These are phyloP conservation scores for Elachura formosa DNA, from an alignment of 2,113 vertebrate genomes.

Conservation along the genomic window DNA sequence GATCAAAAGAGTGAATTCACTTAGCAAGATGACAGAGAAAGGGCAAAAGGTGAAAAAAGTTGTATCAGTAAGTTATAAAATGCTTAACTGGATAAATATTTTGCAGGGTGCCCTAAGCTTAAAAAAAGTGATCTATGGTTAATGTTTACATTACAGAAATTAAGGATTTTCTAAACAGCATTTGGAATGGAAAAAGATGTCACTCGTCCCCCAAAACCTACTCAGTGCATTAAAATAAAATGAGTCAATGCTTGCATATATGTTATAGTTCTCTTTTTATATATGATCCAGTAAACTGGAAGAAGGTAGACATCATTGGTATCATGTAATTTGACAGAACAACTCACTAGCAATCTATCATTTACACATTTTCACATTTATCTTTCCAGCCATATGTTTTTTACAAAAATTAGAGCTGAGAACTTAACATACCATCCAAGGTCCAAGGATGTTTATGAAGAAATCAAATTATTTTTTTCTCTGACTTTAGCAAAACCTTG, in stretches of 20 bases:
- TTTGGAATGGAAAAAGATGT: neutral
- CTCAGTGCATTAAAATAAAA: neutral
- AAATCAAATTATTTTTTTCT: neutral
- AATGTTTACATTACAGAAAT: neutral
- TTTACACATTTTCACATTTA: neutral
- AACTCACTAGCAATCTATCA: neutral
- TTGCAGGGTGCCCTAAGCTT: neutral
- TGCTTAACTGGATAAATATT: neutral
- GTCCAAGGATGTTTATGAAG: neutral
- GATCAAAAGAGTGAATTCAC: constrained; percentile 27
- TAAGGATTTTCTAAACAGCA: neutral
- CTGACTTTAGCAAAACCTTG: neutral
- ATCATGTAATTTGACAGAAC: neutral
- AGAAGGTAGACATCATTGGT: neutral
- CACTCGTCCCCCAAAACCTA: neutral
- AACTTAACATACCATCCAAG: neutral
- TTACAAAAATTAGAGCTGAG: neutral
- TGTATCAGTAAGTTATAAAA: neutral
- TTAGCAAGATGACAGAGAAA: neutral
- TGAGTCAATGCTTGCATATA: neutral
- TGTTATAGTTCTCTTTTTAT: neutral
- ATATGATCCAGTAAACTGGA: neutral
- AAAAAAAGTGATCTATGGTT: neutral
- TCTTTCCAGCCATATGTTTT: neutral
- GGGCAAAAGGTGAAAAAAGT: constrained; percentile 14